These are phyloP conservation scores for Chunga burmeisteri DNA, from an alignment of 2,113 vertebrate genomes.

Conservation along the genomic window DNA sequence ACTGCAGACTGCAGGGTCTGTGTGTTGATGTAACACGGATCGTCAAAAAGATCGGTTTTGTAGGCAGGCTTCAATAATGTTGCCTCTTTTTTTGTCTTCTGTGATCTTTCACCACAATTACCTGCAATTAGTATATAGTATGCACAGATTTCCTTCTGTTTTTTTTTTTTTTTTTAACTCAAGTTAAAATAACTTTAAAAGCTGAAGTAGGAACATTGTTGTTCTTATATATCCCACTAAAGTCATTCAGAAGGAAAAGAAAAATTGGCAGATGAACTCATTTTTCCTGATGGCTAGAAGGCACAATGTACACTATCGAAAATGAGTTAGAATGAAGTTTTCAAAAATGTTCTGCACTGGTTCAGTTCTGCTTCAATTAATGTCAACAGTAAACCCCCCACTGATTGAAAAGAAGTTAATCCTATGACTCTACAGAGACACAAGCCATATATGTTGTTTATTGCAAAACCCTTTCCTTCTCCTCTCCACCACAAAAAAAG, in stretches of 20 bases:
- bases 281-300: not conserved
- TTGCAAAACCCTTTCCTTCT: conserved; percentile 22
- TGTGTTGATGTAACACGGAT: conserved; percentile 79
- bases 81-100: conserved; percentile 45
- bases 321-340: not conserved
- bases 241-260: not conserved
- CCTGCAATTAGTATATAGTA: conserved; percentile 53
- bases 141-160: not conserved
- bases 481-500: conserved; percentile 8
- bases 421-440: not conserved
- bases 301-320: not conserved
- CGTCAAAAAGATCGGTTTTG: conserved; percentile 74
- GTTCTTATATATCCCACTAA: not conserved
- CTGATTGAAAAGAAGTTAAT: not conserved
- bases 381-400: not conserved
- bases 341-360: not conserved
- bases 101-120: conserved; percentile 39
- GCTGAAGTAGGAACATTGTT: not conserved
- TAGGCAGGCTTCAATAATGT: conserved; percentile 39
- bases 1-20: conserved; percentile 58
- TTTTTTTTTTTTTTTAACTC: not conserved
- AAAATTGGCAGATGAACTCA: not conserved
- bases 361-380: not conserved
- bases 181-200: not conserved
- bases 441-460: not conserved